Conservation (phyloP, 2,888 invertebrate species). For the Acleris laterana region DNA sequence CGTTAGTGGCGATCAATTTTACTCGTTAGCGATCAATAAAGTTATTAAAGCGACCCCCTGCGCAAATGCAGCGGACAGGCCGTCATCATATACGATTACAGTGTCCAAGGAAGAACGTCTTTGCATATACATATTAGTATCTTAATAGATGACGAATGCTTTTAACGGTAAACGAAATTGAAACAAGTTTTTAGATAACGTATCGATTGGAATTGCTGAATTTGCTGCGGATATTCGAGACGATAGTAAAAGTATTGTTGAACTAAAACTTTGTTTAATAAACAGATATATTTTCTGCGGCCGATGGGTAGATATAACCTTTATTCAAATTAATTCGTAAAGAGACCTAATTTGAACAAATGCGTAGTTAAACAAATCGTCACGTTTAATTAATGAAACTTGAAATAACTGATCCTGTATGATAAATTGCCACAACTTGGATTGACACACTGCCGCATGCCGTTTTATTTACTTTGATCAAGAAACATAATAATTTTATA, state of each 20-base stretch:
- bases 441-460: too few relatives aligned
- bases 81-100: too few relatives aligned
- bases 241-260: conserved; percentile 29
- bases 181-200: conserved; percentile 16
- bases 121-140: too few relatives aligned
- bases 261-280: conserved; percentile 36
- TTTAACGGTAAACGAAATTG: conserved; percentile 25
- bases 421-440: too few relatives aligned
- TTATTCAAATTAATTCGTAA: background rate
- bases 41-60: conserved; percentile 64
- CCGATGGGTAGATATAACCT: conserved; percentile 19
- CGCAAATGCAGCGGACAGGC: conserved; percentile 49
- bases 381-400: background rate
- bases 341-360: background rate
- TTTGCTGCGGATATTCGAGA: conserved; percentile 6
- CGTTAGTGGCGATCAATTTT: conserved; percentile 78
- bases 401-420: too few relatives aligned
- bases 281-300: conserved; percentile 31
- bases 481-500: too few relatives aligned
- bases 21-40: conserved; percentile 75
- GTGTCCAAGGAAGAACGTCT: too few relatives aligned
- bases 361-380: background rate
- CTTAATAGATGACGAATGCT: background rate
- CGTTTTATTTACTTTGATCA: background rate
- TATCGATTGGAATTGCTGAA: conserved; percentile 27